Base-by-base conservation (phyloP, 2,797 vertebrate genomes). In the Austrolebias charrua region DNA sequence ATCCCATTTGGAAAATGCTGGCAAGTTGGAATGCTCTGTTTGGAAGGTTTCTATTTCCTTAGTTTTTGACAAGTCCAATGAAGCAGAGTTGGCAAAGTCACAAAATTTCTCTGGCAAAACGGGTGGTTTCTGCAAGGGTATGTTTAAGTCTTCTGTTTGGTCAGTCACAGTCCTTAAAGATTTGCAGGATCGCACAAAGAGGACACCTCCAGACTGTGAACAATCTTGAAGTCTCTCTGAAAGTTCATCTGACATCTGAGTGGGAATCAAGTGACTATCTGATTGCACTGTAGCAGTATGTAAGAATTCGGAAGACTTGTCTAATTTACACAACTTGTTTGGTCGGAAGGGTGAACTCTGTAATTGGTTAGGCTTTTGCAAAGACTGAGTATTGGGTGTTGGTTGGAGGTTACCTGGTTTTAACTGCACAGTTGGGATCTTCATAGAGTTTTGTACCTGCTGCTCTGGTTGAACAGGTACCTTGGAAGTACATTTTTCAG, bases 401-500 rank as follows among this genome's bases (percentile, higher is more conserved):
- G 75, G 60, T 38, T 31, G 6, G 12, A 54, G 33, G 7, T 44
- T 59, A 54, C 20, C 54, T 69, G 29, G 50, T 29, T 75, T 64
- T 65, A 75, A 65, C 8, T 68, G 76, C 31, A 43, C 40, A 69
- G 50, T 45, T 29, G 3, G 6, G 6, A 16, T 73, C 10, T 77
- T 60, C 50, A 51, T 5, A 55, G 74, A 66, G 15, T 63, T 54
- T 35, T 40, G 24, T 38, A 31, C 29, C 54, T 70, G 52, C 33
- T 82, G 52, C 33, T 82, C 66, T 58, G 69, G 57, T 31, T 59
- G 69, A 20, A 44, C 51, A 52, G 47, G 33, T 62, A 58, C 46
- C 54, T 63, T 60, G 53, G 24, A 24, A 61, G 60, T 59, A 14
- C 63, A 70, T 40, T 81, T 70, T 19, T 82, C 75, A 56, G 80